These are phyloP conservation scores for Heliocidaris tuberculata DNA, from an alignment of 35 echinoderm and acorn worm species.

Conservation along the genomic window DNA sequence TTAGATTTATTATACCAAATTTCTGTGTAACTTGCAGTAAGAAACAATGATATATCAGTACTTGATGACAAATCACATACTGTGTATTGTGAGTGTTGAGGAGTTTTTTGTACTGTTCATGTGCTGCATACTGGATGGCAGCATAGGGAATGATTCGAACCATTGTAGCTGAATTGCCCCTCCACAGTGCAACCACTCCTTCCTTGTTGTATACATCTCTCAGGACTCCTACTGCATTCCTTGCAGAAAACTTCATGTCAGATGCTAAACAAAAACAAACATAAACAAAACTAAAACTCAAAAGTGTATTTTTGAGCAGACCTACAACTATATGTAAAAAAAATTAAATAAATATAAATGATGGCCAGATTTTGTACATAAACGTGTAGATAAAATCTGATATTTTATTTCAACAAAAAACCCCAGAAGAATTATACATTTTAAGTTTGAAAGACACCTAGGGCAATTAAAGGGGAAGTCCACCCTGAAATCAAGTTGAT, in stretches of 20 bases:
- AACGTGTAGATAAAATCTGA: too few relatives aligned
- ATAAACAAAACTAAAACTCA: not conserved
- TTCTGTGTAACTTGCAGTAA: too few relatives aligned
- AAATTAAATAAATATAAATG: too few relatives aligned
- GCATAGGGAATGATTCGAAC: constrained; percentile 96
- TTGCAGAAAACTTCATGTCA: constrained; percentile 74
- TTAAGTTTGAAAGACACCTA: too few relatives aligned
- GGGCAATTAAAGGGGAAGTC: too few relatives aligned
- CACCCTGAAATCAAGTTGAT: too few relatives aligned
- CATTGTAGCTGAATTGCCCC: constrained; percentile 97
- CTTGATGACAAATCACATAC: constrained; percentile 59
- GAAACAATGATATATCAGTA: not conserved
- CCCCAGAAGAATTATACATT: too few relatives aligned
- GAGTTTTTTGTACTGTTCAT: constrained; percentile 96
- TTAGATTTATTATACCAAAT: too few relatives aligned
- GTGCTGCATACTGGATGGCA: constrained; percentile 92
- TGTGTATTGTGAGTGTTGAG: constrained; percentile 72
- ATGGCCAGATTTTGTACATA: not conserved
- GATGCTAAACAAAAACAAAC: constrained; percentile 74
- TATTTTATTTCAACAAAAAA: too few relatives aligned
- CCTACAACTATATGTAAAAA: not conserved
- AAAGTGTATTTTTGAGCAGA: not conserved
- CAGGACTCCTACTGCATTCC: constrained; percentile 68
- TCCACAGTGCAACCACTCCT: constrained; percentile 80
- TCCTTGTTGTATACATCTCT: constrained; percentile 78